Base-by-base conservation (phyloP, 1,140 invertebrate species). In the Drosophila serrata region DNA sequence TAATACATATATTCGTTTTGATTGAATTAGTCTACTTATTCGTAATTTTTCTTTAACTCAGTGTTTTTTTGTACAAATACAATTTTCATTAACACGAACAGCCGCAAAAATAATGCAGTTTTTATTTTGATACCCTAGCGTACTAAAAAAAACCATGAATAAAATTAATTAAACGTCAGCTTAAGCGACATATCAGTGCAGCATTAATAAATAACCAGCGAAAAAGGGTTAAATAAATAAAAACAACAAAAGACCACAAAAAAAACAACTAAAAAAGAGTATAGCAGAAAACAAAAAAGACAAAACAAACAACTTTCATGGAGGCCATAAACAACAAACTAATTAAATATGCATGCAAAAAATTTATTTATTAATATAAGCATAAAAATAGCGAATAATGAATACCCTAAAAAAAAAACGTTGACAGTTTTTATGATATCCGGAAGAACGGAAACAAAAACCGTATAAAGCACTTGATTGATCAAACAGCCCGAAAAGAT, bases 131-230 rank as follows among this genome's bases (percentile, higher is more conserved):
- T 70, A 59, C 35, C 43, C 35, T 37, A 3, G 35, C 31, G 27
- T 55, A 68, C 60, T 59, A 86, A 86, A 86, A 86, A 81, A 76
- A n/a, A n/a, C n/a, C n/a, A n/a, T 82, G 64, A 82, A 84, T 80
- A 74, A 82, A 87, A 88, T 87, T 87, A 88, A 87, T 87, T 87
- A 87, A 88, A 87, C 61, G 82, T 84, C 82, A 84, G 76, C 77
- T 88, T 87, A 87, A 87, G 63, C 82, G 80, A 49, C 60, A 69
- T 87, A 87, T 87, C 85, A 87, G 67, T 78, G 76, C 72, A 56
- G 76, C 80, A 77, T 84, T 88, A 88, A 88, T 88, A 87, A 80
- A 87, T 87, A 73, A 87, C 67, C 75, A 76, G 45, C 42, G 40
- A 55, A 69, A 67, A 68, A 53, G 40, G 39, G 42, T 75, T 79